A percentile compares a stretch with the other conserved stretches of the same genome.
These are phyloP conservation scores for Glossophaga mutica DNA, from an alignment of 2,797 vertebrate genomes.

Conservation along the genomic window DNA sequence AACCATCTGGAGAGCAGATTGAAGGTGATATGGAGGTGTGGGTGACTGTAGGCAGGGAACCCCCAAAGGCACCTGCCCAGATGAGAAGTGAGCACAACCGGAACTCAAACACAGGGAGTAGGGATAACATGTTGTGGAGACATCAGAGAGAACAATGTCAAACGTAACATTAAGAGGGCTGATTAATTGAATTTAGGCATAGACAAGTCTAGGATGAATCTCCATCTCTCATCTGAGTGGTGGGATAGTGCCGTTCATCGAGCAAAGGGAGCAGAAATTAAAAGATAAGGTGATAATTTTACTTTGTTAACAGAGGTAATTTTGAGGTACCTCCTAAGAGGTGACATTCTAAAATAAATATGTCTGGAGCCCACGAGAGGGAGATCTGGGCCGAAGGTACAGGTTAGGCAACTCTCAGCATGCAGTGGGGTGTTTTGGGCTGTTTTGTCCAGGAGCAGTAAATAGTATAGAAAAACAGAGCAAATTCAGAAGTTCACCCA, in stretches of 20 bases:
- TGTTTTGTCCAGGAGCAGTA: neutral
- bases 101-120: neutral
- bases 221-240: neutral
- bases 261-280: neutral
- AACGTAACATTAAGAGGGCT: neutral
- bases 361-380: neutral
- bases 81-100: neutral
- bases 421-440: fast-evolving
- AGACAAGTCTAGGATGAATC: neutral
- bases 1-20: neutral
- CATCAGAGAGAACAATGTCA: neutral
- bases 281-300: neutral
- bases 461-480: neutral
- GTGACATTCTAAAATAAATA: neutral
- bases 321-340: neutral
- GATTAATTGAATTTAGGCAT: neutral
- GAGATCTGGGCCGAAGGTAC: no score
- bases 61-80: neutral
- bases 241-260: neutral
- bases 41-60: neutral
- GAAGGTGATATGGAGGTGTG: neutral
- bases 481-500: neutral
- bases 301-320: neutral
- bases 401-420: neutral
- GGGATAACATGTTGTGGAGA: neutral